Evolutionary conservation across 2,888 invertebrate species (phyloP), one percentile per base, ranked within the genome.

Genomic region (Electrophaes corylata): DNA sequence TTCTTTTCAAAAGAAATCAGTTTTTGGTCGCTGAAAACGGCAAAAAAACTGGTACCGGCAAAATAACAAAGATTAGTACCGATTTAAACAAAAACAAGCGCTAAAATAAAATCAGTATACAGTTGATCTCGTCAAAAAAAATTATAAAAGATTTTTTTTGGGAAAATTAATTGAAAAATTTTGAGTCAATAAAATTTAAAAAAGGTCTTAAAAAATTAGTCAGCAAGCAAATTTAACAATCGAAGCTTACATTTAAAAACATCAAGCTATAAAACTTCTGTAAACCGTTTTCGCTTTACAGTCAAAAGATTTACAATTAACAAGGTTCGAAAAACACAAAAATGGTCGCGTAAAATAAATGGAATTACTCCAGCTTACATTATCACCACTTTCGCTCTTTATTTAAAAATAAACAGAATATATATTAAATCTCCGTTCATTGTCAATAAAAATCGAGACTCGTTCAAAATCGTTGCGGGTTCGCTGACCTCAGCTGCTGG

Each of bases 401-500:
- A 49, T 55, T 48, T 54, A 54, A 57, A 60, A 57, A 49, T 54
- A 57, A 54, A 57, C 31, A 51, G 46, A 51, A 41, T 50, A 57
- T 51, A 50, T 51, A 39, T 48, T 16, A 57, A 60, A 53, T 50
- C 29, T 23, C 41, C 6, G 35, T 37, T 57, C 60, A 65, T 53
- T 65, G 60, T 60, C 65, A 61, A 55, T 56, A 65, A 69, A 57
- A 69, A 65, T 62, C 60, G 43, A 29, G 65, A 65, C 72, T 75
- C 72, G 66, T 69, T 55, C 61, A 66, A 67, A 65, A 65, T 56
- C 57, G 57, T 43, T 62, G 65, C 65, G 70, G 69, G 82, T 78
- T 81, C 81, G 63, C 61, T 71, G 81, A 83, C 81, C 75, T 31
- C 76, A 75, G 78, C 77, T 73, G 78, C 76, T 78, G 84, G 75